Percentiles rank a stretch among this genome's conserved stretches.
These are phyloP conservation scores for Catalaphyllia jardinei DNA, from an alignment of 64 coral and sea anemone species.

Conservation along the genomic window DNA sequence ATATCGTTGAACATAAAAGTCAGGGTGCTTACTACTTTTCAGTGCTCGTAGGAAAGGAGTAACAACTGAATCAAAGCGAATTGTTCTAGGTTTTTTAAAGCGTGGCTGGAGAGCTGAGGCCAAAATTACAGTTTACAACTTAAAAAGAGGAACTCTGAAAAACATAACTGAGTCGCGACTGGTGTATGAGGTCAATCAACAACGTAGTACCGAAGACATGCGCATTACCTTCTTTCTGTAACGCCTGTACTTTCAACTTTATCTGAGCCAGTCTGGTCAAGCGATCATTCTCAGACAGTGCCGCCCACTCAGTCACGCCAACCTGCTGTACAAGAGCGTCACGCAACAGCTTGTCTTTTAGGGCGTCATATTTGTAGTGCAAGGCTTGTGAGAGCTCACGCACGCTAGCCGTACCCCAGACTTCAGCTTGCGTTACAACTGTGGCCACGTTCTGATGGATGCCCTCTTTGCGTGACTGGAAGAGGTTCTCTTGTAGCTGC, in stretches of 20 bases:
- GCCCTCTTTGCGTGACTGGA: slow-evolving; percentile 43
- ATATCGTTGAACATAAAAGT: too few species aligned
- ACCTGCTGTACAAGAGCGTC: slow-evolving; percentile 84
- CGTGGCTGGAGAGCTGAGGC: too few species aligned
- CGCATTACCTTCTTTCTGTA: slow-evolving; percentile 83
- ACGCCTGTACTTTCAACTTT: slow-evolving; percentile 84
- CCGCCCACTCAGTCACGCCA: slow-evolving; percentile 82
- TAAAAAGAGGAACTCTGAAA: too few species aligned
- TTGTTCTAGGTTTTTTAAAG: too few species aligned
- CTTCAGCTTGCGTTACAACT: slow-evolving; percentile 74
- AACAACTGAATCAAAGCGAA: too few species aligned
- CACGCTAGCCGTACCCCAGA: slow-evolving; percentile 66
- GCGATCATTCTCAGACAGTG: slow-evolving; percentile 80
- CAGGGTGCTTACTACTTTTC: too few species aligned
- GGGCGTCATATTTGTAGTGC: slow-evolving; percentile 90
- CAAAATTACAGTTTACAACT: too few species aligned
- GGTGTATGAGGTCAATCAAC: too few species aligned
- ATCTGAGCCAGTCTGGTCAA: slow-evolving; percentile 79
- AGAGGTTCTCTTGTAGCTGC: slow-evolving; percentile 77
- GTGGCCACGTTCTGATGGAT: slow-evolving; percentile 58
- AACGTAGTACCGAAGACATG: background rate
- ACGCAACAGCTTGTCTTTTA: slow-evolving; percentile 84
- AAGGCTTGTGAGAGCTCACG: slow-evolving; percentile 86
- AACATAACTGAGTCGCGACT: too few species aligned
- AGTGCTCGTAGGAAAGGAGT: too few species aligned